A percentile compares a stretch with the other conserved stretches of the same genome.
These are phyloP conservation scores for Pogona vitticeps DNA, from an alignment of 2,113 vertebrate species.

Conservation along the genomic window DNA sequence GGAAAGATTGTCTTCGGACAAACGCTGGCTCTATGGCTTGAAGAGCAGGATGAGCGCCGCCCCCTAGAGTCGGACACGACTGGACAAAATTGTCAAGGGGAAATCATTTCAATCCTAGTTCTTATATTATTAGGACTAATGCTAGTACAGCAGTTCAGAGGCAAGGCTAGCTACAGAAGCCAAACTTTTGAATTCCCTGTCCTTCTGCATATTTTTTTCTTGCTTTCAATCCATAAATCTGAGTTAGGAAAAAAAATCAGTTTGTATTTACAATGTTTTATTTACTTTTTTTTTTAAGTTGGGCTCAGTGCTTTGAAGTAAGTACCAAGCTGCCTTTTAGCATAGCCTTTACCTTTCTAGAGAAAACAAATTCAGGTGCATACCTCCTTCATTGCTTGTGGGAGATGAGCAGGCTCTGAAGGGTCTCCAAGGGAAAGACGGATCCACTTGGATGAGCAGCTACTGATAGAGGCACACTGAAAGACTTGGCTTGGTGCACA, in stretches of 20 bases:
- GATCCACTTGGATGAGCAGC: neutral
- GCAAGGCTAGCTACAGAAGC: neutral
- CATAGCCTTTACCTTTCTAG: neutral
- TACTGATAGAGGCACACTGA: neutral
- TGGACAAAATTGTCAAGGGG: no score
- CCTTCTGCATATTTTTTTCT: slow-evolving; percentile 10
- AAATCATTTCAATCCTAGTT: neutral
- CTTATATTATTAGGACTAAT: neutral
- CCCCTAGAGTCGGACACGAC: no score
- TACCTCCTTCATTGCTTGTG: neutral
- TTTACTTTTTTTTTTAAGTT: neutral
- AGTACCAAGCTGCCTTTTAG: neutral
- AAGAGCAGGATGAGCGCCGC: no score
- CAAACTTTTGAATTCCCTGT: neutral
- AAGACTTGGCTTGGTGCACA: neutral
- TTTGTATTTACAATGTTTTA: neutral
- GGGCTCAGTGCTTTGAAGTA: neutral
- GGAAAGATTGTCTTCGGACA: no score
- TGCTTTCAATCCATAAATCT: neutral
- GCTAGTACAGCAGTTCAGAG: neutral
- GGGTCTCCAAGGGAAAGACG: neutral
- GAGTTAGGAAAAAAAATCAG: neutral
- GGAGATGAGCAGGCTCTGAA: neutral
- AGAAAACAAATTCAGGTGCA: neutral
- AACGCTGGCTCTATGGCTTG: no score